phyloP scores from a whole-genome alignment of 1,140 invertebrate species.

The Eurosta solidaginis region DNA sequence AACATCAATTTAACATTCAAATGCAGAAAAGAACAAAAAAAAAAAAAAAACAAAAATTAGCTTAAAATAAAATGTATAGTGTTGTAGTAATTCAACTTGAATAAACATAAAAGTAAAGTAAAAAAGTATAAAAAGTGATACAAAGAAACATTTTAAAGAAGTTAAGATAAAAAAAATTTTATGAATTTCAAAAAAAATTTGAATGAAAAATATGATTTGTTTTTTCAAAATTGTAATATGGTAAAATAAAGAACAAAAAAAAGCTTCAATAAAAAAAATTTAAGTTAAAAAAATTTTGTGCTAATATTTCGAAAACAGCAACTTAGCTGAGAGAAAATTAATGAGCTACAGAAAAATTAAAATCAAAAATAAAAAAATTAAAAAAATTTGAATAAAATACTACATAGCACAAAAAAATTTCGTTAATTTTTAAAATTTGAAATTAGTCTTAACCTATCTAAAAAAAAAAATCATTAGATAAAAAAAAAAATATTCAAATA shows the following conservation, averaged over 20 bases:
- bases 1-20: constrained; percentile 33
- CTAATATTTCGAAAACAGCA: too few species aligned
- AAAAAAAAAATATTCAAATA: neutral
- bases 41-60: too few species aligned
- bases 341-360: neutral
- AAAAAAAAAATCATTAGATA: neutral
- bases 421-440: neutral
- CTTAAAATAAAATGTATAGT: constrained; percentile 19
- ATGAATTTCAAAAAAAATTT: neutral
- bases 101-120: neutral
- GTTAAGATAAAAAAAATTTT: neutral
- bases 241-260: too few species aligned
- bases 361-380: neutral
- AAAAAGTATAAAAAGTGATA: neutral
- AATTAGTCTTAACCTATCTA: neutral
- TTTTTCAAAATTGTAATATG: too few species aligned
- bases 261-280: too few species aligned
- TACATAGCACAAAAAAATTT: neutral
- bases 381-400: neutral
- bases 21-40: too few species aligned
- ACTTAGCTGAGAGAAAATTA: too few species aligned
- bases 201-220: too few species aligned
- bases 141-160: neutral
- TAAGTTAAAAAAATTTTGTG: too few species aligned
- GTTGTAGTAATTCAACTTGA: constrained; percentile 12